Percentiles rank a stretch among this genome's conserved stretches.
Conservation (phyloP, 2,888 invertebrate genomes). For the Lasioglossum oenotherae region DNA sequence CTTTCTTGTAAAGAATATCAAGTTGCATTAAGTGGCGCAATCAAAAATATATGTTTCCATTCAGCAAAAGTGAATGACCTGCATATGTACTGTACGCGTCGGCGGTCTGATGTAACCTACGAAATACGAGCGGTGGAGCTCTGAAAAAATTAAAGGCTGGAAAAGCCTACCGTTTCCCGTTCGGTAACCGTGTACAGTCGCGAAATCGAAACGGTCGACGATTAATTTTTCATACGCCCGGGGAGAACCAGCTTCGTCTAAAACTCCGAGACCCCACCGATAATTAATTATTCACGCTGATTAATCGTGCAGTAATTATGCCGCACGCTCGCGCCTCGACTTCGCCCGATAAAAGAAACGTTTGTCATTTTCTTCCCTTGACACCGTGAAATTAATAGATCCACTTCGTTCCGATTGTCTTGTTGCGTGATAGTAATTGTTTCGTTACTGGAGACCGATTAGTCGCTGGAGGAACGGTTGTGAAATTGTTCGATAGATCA, state of each 20-base stretch:
- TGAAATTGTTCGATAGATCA: not conserved
- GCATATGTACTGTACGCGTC: no score
- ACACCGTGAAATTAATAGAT: conserved; percentile 2
- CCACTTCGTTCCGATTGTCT: not conserved
- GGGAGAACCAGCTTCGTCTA: conserved; percentile 12
- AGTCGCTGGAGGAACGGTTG: not conserved
- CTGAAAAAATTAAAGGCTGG: no score
- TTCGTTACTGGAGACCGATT: not conserved
- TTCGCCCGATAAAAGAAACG: not conserved
- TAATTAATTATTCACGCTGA: conserved; percentile 29
- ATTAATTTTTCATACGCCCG: conserved; percentile 39
- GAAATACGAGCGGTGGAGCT: no score
- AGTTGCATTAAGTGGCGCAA: no score
- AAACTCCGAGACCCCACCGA: not conserved
- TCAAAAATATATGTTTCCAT: no score
- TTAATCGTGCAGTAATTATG: conserved; percentile 25
- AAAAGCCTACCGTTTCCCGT: no score
- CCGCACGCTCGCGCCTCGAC: not conserved
- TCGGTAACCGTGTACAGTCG: not conserved
- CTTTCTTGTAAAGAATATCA: no score
- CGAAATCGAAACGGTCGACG: conserved; percentile 33
- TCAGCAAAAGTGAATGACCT: no score
- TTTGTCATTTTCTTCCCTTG: conserved; percentile 14
- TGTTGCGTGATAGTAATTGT: conserved; percentile 2
- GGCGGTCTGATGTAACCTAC: no score